These are phyloP conservation scores for Sarcophaga peregrina DNA, from an alignment of 1,140 invertebrate species.

Conservation along the genomic window DNA sequence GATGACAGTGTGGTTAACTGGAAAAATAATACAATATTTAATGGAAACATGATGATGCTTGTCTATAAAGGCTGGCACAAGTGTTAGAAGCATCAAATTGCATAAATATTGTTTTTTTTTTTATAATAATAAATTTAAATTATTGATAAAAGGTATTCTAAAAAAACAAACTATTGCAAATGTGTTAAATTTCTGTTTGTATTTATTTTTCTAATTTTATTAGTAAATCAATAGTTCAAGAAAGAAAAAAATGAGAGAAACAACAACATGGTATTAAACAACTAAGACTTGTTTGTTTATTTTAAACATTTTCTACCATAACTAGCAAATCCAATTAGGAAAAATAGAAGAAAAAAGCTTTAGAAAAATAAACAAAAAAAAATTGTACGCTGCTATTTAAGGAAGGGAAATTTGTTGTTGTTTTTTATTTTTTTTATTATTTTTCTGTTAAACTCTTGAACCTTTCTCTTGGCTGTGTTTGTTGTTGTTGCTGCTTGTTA, in stretches of 20 bases:
- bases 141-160: too few species aligned
- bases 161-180: too few species aligned
- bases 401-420: background rate
- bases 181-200: too few species aligned
- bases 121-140: too few species aligned
- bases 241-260: too few species aligned
- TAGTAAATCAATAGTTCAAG: background rate
- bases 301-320: background rate
- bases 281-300: background rate
- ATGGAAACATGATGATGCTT: too few species aligned
- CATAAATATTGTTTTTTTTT: too few species aligned
- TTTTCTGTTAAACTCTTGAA: conserved; percentile 28
- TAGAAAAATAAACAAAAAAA: background rate
- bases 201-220: background rate
- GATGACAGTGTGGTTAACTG: too few species aligned
- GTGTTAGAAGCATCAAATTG: too few species aligned
- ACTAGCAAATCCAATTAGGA: conserved; percentile 36
- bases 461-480: conserved; percentile 24
- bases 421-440: too few species aligned
- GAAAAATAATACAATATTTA: too few species aligned
- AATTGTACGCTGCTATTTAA: background rate
- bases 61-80: too few species aligned
- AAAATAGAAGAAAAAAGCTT: conserved; percentile 9
- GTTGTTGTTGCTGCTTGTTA: background rate
- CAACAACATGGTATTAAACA: background rate